Evolutionary conservation across 2,888 invertebrate genomes (phyloP).

Genomic region (Drosophila affinis): DNA sequence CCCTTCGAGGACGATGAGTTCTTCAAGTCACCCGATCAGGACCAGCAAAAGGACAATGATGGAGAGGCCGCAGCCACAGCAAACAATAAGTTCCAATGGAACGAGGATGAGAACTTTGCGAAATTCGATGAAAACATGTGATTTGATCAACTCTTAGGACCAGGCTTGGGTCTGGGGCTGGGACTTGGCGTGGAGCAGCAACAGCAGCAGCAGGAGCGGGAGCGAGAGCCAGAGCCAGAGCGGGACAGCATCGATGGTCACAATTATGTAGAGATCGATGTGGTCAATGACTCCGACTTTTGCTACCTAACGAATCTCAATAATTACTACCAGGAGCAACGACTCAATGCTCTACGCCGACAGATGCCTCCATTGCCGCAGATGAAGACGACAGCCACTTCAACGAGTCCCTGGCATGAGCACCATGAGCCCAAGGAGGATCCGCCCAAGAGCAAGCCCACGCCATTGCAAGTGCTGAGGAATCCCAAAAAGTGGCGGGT

Average conservation of each 20-base stretch:
- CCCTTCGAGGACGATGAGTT: conserved; percentile 96
- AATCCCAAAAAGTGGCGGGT: conserved; percentile 80
- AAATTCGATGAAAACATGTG: conserved; percentile 85
- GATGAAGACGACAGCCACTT: conserved; percentile 57
- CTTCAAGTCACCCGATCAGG: conserved; percentile 85
- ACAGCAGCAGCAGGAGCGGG: not conserved
- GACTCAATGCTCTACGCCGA: conserved; percentile 45
- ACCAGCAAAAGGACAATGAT: conserved; percentile 19
- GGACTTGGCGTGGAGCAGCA: not conserved
- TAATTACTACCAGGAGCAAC: conserved; percentile 77
- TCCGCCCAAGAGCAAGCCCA: conserved; percentile 26
- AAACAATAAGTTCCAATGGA: conserved; percentile 80
- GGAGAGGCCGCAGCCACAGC: conserved; percentile 24
- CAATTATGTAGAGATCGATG: conserved; percentile 78
- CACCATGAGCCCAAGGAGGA: conserved; percentile 25
- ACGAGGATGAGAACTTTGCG: conserved; percentile 82
- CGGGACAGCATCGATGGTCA: conserved; percentile 12
- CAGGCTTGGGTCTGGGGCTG: not conserved
- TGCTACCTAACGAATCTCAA: conserved; percentile 79
- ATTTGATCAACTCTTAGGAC: conserved; percentile 81
- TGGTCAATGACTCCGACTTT: conserved; percentile 74
- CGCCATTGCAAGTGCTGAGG: conserved; percentile 61
- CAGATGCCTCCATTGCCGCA: conserved; percentile 12
- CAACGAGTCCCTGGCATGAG: conserved; percentile 71
- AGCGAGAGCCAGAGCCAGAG: not conserved